Percentiles rank a stretch among this genome's conserved stretches.
These are phyloP conservation scores for Herpailurus yagouaroundi DNA, from an alignment of 2,113 vertebrate species.

Conservation along the genomic window DNA sequence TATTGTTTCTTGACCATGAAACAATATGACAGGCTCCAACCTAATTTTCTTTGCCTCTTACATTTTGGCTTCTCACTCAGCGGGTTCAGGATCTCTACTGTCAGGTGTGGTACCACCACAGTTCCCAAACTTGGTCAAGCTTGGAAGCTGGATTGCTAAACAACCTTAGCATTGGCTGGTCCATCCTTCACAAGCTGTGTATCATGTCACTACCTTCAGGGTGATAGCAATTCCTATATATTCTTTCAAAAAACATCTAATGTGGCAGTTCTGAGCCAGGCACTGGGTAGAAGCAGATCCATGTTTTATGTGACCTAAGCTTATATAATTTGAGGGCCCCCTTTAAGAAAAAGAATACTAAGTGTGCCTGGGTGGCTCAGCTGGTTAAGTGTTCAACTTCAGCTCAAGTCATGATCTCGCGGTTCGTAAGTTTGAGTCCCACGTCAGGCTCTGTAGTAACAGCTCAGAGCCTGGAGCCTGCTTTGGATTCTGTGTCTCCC, in stretches of 20 bases:
- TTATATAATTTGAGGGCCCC: not conserved
- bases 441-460: not conserved
- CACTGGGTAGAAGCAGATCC: not conserved
- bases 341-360: not conserved
- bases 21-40: not conserved
- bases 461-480: not conserved
- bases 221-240: not conserved
- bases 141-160: not conserved
- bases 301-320: not conserved
- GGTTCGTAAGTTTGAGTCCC: not conserved
- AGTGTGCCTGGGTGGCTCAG: not conserved
- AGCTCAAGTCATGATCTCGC: not conserved
- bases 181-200: not conserved
- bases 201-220: not conserved
- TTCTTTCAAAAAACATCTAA: not conserved
- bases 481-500: not conserved
- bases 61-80: not conserved
- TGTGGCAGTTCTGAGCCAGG: slow-evolving; percentile 1
- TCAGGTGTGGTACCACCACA: not conserved
- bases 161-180: not conserved
- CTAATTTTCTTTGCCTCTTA: slow-evolving; percentile 21
- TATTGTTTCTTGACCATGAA: slow-evolving; percentile 41
- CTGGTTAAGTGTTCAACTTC: not conserved
- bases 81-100: not conserved
- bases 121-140: not conserved